Evolutionary conservation across 2,797 vertebrate species (phyloP).

Genomic region (Brachyalestes nurse): DNA sequence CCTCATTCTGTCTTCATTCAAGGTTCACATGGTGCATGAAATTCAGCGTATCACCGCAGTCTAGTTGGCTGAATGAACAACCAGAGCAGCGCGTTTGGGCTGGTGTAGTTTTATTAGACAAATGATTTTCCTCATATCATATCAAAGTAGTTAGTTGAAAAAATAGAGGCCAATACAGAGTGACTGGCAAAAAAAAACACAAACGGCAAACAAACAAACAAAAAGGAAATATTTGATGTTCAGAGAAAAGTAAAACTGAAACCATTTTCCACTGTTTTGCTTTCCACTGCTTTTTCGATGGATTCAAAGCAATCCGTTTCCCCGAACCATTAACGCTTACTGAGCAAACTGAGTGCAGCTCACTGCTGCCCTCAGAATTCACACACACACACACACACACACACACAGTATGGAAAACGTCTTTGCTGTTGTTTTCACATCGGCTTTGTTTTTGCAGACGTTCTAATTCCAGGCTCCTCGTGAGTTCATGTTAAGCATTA

Average conservation of each 20-base stretch:
- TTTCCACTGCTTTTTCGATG: background rate
- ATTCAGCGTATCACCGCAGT: background rate
- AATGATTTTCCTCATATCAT: too few relatives aligned
- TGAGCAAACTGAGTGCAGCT: background rate
- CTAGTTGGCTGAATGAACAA: too few relatives aligned
- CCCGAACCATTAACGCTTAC: conserved; percentile 1
- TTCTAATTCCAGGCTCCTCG: conserved; percentile 26
- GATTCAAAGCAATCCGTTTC: conserved; percentile 8
- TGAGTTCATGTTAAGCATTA: conserved; percentile 15
- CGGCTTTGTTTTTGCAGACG: conserved; percentile 29
- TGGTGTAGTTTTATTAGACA: too few relatives aligned
- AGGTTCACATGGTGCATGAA: background rate
- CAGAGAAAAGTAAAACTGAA: background rate
- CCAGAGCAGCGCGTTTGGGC: too few relatives aligned
- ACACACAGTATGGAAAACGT: conserved; percentile 1
- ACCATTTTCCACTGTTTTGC: conserved; percentile 29
- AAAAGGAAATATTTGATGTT: too few relatives aligned
- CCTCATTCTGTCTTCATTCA: background rate
- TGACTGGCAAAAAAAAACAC: too few relatives aligned
- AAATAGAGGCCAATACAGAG: too few relatives aligned
- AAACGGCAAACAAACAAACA: background rate
- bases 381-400: background rate
- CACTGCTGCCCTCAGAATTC: background rate
- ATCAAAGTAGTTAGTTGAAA: too few relatives aligned
- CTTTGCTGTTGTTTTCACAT: background rate